Conservation (phyloP, 2,797 vertebrate species). For the Falco columbarius region DNA sequence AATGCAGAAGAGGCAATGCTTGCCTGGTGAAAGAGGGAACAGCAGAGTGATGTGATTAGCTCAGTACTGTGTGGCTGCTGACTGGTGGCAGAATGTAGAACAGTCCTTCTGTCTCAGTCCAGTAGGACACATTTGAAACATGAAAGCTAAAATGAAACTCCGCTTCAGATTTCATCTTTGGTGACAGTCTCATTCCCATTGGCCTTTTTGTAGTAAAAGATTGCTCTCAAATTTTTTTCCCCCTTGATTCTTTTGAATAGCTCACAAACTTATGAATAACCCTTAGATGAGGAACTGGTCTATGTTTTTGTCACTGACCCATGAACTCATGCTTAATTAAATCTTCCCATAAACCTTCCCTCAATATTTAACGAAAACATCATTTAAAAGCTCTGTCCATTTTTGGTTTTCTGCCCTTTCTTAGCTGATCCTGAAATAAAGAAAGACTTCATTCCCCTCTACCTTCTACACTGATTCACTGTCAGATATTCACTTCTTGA, state of each 20-base stretch:
- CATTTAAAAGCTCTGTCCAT: background rate
- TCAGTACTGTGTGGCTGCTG: background rate
- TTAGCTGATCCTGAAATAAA: background rate
- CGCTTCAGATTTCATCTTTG: background rate
- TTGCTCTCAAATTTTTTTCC: background rate
- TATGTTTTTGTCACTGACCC: background rate
- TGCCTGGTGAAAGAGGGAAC: background rate
- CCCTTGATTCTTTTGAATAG: background rate
- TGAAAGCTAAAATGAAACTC: background rate
- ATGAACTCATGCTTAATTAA: background rate
- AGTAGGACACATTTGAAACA: background rate
- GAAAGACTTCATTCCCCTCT: background rate
- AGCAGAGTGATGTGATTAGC: background rate
- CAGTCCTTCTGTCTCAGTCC: background rate
- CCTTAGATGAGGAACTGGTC: background rate
- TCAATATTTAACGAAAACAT: background rate
- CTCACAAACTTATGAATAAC: background rate
- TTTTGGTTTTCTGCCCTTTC: background rate
- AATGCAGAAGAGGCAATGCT: background rate
- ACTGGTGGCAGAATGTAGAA: background rate
- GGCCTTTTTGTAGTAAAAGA: background rate
- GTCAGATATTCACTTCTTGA: background rate
- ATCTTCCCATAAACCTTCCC: background rate
- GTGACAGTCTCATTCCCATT: background rate
- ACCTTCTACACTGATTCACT: background rate